These are phyloP conservation scores for Eucriotettix oculatus DNA, from an alignment of 2,888 invertebrate genomes.

Conservation along the genomic window DNA sequence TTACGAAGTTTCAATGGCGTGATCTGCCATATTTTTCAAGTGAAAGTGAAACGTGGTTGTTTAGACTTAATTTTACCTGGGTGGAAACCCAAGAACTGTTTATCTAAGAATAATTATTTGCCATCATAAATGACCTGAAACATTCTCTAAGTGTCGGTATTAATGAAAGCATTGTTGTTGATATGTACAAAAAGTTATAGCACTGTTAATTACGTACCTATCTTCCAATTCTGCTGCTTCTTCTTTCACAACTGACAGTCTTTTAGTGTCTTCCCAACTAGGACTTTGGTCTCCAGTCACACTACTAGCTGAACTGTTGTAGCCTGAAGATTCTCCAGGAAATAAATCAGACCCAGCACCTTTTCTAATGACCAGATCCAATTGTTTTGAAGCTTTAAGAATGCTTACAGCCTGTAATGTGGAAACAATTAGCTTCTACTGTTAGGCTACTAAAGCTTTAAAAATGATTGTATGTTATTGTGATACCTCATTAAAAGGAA, in stretches of 20 bases:
- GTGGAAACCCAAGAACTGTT: too few relatives aligned
- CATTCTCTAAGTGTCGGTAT: not conserved
- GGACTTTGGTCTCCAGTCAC: constrained; percentile 48
- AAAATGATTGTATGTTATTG: not conserved
- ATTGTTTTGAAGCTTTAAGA: constrained; percentile 59
- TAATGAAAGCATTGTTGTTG: too few relatives aligned
- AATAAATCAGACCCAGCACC: constrained; percentile 64
- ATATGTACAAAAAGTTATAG: too few relatives aligned
- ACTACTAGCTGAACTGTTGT: constrained; percentile 70
- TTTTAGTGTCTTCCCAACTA: constrained; percentile 18
- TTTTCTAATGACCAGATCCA: constrained; percentile 60
- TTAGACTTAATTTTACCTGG: too few relatives aligned
- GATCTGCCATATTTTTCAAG: too few relatives aligned
- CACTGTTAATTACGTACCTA: not conserved
- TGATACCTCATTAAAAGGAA: constrained; percentile 61
- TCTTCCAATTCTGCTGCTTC: constrained; percentile 36
- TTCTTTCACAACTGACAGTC: constrained; percentile 57
- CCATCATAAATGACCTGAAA: too few relatives aligned
- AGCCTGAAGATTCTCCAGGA: constrained; percentile 67
- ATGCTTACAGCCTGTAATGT: constrained; percentile 53
- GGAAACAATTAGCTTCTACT: not conserved
- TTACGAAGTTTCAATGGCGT: too few relatives aligned
- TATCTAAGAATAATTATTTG: too few relatives aligned
- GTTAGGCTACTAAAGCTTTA: not conserved
- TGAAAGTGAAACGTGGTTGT: too few relatives aligned